Evolutionary conservation across 2,797 vertebrate species (phyloP).

Genomic region (Chaetophractus vellerosus): DNA sequence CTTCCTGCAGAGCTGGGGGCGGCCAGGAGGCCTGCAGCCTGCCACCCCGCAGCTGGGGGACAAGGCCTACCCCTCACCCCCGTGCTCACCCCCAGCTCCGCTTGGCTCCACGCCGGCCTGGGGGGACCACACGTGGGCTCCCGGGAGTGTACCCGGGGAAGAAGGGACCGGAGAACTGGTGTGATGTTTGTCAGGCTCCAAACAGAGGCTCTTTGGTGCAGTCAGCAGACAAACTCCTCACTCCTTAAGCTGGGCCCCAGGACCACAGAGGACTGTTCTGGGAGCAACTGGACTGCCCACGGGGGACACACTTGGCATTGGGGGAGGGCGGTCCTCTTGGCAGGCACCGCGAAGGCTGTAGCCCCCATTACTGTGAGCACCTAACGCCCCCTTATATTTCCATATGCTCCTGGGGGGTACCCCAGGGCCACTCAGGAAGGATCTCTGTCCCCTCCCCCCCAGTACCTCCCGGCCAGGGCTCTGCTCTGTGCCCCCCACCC

Average conservation of each 20-base stretch:
- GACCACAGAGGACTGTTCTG: background rate
- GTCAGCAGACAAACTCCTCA: background rate
- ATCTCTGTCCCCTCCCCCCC: background rate
- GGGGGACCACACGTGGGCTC: background rate
- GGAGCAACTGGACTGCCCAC: background rate
- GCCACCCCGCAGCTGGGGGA: constrained; percentile 70
- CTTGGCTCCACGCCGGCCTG: background rate
- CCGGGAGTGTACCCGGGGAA: background rate
- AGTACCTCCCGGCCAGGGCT: background rate
- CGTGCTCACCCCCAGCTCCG: background rate
- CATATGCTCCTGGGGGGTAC: background rate
- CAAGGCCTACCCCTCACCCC: background rate
- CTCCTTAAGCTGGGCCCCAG: background rate
- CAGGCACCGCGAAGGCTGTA: accelerated
- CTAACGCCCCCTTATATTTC: background rate
- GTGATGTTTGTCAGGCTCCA: background rate
- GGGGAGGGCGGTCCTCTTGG: accelerated
- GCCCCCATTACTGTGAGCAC: no score
- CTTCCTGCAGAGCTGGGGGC: constrained; percentile 75
- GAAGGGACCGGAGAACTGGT: background rate
- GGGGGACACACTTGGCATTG: background rate
- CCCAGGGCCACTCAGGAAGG: no score
- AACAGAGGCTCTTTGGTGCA: background rate
- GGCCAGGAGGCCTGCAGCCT: constrained; percentile 84
- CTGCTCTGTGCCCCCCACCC: background rate